These are phyloP conservation scores for Andrena trimmerana DNA, from an alignment of 2,888 invertebrate genomes.

Conservation along the genomic window DNA sequence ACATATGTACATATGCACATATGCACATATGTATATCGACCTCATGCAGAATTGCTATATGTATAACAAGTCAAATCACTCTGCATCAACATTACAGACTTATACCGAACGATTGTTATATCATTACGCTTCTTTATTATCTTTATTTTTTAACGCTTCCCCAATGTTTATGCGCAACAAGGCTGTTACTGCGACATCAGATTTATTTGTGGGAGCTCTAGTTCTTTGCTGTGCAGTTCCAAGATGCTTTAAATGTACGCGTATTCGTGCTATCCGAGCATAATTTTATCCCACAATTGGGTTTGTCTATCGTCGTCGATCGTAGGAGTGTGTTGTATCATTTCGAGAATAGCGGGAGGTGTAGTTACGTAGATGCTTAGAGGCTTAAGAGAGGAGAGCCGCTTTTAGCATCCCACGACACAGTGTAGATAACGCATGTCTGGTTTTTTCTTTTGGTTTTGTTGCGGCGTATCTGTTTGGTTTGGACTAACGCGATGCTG, in stretches of 20 bases:
- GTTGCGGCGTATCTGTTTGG: constrained; percentile 79
- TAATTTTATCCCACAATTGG: not conserved
- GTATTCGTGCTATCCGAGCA: not conserved
- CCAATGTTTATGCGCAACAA: constrained; percentile 28
- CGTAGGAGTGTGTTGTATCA: not conserved
- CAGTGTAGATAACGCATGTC: constrained; percentile 77
- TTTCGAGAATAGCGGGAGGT: not conserved
- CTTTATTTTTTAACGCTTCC: constrained; percentile 35
- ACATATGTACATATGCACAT: too few species aligned
- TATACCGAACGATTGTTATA: constrained; percentile 14
- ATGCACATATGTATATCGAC: not conserved
- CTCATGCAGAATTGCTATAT: not conserved
- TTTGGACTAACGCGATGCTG: constrained; percentile 80
- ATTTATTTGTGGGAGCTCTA: constrained; percentile 3
- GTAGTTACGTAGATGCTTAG: constrained; percentile 6
- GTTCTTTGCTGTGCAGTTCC: constrained; percentile 2
- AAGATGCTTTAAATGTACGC: constrained; percentile 13
- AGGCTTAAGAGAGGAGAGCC: constrained; percentile 20
- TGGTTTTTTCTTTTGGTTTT: constrained; percentile 79
- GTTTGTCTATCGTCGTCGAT: not conserved
- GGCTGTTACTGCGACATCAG: constrained; percentile 6
- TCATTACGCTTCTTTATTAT: constrained; percentile 39
- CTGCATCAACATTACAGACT: constrained; percentile 27
- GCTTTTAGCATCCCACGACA: constrained; percentile 54
- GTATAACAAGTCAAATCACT: constrained; percentile 24